phyloP scores from a whole-genome alignment of 2,113 vertebrate species.

The Balaenoptera acutorostrata region DNA sequence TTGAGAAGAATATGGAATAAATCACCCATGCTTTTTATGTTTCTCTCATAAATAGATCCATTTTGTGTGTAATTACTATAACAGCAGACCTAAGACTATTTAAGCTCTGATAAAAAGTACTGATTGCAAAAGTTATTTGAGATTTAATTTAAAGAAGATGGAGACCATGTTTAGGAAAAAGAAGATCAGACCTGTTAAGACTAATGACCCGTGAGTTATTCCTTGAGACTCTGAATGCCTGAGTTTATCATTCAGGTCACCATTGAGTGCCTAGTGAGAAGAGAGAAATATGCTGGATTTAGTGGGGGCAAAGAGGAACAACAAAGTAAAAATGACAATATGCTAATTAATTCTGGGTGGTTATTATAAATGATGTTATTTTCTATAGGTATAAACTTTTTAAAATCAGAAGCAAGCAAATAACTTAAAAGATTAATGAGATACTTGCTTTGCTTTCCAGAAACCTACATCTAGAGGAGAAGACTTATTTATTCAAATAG shows the following conservation, averaged over 20 bases:
- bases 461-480: not conserved
- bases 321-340: not conserved
- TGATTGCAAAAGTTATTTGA: not conserved
- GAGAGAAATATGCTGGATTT: not conserved
- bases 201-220: not conserved
- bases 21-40: not conserved
- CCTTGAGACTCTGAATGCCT: not conserved
- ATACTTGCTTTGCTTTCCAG: not conserved
- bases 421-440: not conserved
- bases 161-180: not conserved
- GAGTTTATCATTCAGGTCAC: not conserved
- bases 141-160: not conserved
- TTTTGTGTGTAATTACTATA: not conserved
- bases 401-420: not conserved
- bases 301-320: not conserved
- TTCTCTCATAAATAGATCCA: not conserved
- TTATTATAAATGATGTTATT: not conserved
- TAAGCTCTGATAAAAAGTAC: not conserved
- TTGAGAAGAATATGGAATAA: not conserved
- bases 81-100: not conserved
- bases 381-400: not conserved
- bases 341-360: not conserved
- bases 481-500: not conserved
- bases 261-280: not conserved
- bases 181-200: not conserved